Evolutionary conservation across 2,113 vertebrate genomes (phyloP).

Genomic region (Mus spicilegus): DNA sequence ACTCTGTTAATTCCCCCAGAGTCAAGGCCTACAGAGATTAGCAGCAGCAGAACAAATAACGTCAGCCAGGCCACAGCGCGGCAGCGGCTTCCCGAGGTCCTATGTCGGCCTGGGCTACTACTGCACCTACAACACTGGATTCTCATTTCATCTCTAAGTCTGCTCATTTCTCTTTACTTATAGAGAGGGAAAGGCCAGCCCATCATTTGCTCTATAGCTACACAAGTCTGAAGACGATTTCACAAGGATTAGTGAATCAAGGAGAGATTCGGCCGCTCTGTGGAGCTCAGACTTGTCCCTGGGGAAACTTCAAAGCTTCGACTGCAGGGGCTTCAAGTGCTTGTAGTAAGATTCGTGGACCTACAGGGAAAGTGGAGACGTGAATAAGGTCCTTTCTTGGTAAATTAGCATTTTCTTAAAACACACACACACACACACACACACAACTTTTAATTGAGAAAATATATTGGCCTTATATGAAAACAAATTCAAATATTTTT

Average conservation of each 20-base stretch:
- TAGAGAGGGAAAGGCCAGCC: slow-evolving; percentile 75
- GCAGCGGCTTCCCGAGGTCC: slow-evolving; percentile 79
- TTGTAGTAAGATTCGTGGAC: slow-evolving; percentile 96
- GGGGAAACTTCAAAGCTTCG: slow-evolving; percentile 93
- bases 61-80: slow-evolving; percentile 66
- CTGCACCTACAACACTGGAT: slow-evolving; percentile 83
- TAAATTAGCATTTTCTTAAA: neutral
- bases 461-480: neutral
- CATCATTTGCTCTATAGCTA: slow-evolving; percentile 80
- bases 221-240: slow-evolving; percentile 66
- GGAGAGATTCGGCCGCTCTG: slow-evolving; percentile 54
- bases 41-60: slow-evolving; percentile 79
- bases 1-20: slow-evolving; percentile 69
- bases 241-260: slow-evolving; percentile 6
- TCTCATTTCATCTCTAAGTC: slow-evolving; percentile 63
- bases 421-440: neutral
- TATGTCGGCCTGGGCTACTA: slow-evolving; percentile 81
- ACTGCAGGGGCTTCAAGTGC: slow-evolving; percentile 94
- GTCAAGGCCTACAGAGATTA: slow-evolving; percentile 69
- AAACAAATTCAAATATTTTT: neutral
- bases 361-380: slow-evolving; percentile 81
- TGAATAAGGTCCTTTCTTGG: neutral
- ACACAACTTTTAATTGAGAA: neutral
- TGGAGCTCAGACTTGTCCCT: slow-evolving; percentile 24
- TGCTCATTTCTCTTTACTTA: slow-evolving; percentile 64